phyloP scores from a whole-genome alignment of 2,113 vertebrate species.

The Hipposideros armiger region DNA sequence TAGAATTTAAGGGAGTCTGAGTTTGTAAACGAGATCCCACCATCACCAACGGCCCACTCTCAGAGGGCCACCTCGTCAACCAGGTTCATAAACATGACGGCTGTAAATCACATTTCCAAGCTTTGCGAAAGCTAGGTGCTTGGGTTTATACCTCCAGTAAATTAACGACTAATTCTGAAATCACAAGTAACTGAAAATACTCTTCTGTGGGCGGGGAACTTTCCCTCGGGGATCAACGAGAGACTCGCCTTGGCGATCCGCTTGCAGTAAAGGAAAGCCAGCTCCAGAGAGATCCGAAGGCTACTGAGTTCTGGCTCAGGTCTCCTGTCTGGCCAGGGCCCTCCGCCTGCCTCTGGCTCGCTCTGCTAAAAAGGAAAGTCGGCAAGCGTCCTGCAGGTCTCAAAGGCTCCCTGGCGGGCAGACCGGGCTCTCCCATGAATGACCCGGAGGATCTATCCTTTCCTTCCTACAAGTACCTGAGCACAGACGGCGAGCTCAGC shows the following conservation, averaged over 20 bases:
- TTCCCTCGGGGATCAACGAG: fast-evolving
- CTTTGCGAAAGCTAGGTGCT: background rate
- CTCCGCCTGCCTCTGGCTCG: background rate
- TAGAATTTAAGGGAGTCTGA: background rate
- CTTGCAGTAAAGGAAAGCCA: background rate
- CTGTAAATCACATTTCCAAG: fast-evolving
- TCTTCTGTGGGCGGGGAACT: background rate
- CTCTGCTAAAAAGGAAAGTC: background rate
- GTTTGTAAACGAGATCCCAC: background rate
- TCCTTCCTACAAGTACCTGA: fast-evolving
- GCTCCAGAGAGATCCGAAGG: background rate
- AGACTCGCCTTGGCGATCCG: fast-evolving
- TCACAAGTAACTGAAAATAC: background rate
- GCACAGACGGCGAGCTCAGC: fast-evolving
- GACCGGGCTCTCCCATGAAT: fast-evolving
- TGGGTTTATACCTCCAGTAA: background rate
- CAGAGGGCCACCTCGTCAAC: background rate
- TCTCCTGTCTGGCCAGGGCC: background rate
- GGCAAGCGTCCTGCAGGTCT: background rate
- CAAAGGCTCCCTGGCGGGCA: background rate
- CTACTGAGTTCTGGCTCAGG: background rate
- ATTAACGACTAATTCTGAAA: background rate
- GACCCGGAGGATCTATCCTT: fast-evolving
- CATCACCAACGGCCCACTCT: background rate
- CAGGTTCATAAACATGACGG: background rate